Percentiles rank a stretch among this genome's conserved stretches.
Conservation (phyloP, 2,888 invertebrate species). For the Slavum lentiscoides region DNA sequence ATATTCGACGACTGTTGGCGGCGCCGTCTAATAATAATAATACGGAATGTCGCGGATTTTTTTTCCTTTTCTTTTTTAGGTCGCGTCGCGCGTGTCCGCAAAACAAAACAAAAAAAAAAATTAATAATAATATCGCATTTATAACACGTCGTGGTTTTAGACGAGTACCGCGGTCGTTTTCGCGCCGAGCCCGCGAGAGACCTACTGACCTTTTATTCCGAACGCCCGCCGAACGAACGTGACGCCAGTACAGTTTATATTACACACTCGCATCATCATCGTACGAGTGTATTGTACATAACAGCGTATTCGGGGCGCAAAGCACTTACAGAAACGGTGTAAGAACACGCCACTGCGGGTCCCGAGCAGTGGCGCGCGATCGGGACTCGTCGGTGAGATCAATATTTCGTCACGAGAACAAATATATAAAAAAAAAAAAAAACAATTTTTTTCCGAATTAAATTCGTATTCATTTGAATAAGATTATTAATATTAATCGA, state of each 20-base stretch:
- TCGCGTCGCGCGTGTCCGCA: slow-evolving; percentile 23
- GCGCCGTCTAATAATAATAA: not conserved
- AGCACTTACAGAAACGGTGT: not conserved
- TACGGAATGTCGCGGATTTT: slow-evolving; percentile 15
- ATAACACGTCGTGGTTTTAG: not conserved
- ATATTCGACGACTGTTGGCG: not conserved
- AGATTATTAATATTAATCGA: too few relatives aligned
- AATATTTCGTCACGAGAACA: too few relatives aligned
- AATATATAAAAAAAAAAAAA: too few relatives aligned
- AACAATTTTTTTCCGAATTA: too few relatives aligned
- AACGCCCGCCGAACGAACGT: slow-evolving; percentile 26
- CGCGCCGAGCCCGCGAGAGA: slow-evolving; percentile 14
- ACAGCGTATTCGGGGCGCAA: too few relatives aligned
- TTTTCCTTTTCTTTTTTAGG: slow-evolving; percentile 17
- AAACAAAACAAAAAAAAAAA: not conserved
- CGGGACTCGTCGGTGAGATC: too few relatives aligned
- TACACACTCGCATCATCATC: too few relatives aligned
- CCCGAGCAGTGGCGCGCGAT: too few relatives aligned
- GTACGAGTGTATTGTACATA: not conserved
- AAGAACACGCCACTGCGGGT: too few relatives aligned
- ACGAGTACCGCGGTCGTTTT: not conserved
- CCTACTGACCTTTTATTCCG: slow-evolving; percentile 48
- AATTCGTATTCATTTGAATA: too few relatives aligned
- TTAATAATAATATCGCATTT: slow-evolving; percentile 10
- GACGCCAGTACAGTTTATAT: not conserved